Percentiles rank a stretch among this genome's conserved stretches.
These are phyloP conservation scores for Pygoscelis adeliae DNA, from an alignment of 2,113 vertebrate species.

Conservation along the genomic window DNA sequence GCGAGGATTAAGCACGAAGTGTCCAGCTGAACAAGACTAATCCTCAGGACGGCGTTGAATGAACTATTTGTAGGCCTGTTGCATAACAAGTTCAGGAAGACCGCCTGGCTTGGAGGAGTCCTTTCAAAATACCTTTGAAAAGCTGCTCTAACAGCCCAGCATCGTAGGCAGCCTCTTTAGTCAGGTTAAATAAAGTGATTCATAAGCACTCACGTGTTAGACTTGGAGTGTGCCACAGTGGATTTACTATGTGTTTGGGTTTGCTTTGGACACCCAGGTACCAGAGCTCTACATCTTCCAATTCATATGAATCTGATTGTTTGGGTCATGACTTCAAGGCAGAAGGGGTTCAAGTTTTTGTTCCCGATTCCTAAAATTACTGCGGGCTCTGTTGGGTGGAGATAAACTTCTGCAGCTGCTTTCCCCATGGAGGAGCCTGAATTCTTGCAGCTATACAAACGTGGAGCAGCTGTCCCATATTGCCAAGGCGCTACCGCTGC, in stretches of 20 bases:
- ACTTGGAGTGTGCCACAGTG: neutral
- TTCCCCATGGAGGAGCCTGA: neutral
- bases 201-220: fast-evolving
- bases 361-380: neutral
- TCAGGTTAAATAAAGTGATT: neutral
- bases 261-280: neutral
- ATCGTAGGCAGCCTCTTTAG: neutral
- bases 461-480: neutral
- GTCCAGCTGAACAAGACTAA: constrained; percentile 7
- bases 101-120: neutral
- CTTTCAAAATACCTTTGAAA: neutral
- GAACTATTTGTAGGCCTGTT: neutral
- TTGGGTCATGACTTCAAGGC: neutral
- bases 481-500: fast-evolving
- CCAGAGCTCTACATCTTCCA: neutral
- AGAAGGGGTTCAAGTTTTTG: neutral
- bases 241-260: neutral
- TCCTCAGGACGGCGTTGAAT: neutral
- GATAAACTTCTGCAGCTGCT: neutral
- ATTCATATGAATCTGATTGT: neutral
- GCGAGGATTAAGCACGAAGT: neutral
- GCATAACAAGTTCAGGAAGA: neutral
- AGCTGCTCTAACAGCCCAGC: neutral
- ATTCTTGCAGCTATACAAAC: neutral
- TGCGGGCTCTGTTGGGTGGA: neutral